Conservation (phyloP, 2,888 invertebrate species). For the Beris morrisii region DNA sequence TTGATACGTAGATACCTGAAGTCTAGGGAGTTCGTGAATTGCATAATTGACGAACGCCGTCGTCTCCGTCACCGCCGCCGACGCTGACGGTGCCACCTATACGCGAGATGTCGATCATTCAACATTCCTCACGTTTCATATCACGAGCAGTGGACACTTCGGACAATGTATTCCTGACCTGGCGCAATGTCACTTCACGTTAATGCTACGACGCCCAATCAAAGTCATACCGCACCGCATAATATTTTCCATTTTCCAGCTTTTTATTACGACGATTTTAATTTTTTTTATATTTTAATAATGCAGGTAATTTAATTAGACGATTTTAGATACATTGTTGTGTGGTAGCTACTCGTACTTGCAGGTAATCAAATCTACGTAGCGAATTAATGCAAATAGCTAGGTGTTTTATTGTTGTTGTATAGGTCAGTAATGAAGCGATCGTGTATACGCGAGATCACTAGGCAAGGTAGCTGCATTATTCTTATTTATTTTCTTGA, state of each 20-base stretch:
- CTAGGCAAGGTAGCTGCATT: constrained; percentile 5
- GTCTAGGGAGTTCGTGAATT: constrained; percentile 9
- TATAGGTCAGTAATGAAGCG: constrained; percentile 28
- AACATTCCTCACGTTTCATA: constrained; percentile 7
- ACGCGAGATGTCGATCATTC: constrained; percentile 20
- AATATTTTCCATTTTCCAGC: background rate
- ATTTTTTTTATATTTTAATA: constrained; percentile 11
- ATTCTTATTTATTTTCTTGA: constrained; percentile 12
- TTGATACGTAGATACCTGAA: background rate
- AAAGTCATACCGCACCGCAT: background rate
- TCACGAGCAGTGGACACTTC: background rate
- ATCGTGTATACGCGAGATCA: constrained; percentile 11
- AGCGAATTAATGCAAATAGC: background rate
- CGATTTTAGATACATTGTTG: constrained; percentile 6
- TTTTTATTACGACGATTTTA: background rate
- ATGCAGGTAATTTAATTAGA: constrained; percentile 29
- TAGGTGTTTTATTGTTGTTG: constrained; percentile 6
- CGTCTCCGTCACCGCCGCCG: constrained; percentile 10
- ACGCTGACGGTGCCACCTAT: background rate
- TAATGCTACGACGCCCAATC: background rate
- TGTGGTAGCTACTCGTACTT: background rate
- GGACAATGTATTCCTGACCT: constrained; percentile 14
- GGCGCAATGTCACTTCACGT: constrained; percentile 13
- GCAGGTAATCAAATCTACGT: background rate
- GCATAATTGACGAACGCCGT: constrained; percentile 4